Evolutionary conservation across 2,113 vertebrate genomes (phyloP).

Genomic region (Potamarius usumacintae): DNA sequence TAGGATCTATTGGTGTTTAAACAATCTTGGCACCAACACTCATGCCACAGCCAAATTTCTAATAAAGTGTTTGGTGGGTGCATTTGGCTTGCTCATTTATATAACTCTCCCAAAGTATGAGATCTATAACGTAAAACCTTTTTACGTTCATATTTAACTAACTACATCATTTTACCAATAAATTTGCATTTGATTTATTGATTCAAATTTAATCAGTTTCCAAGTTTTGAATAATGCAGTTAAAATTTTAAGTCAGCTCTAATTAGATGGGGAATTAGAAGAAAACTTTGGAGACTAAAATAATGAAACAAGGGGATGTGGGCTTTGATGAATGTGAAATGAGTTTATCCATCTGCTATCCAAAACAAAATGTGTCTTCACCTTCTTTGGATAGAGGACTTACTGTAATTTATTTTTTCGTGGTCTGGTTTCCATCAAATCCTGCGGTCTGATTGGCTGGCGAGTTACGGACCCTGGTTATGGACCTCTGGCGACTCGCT

Average conservation of each 20-base stretch:
- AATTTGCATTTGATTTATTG: not conserved
- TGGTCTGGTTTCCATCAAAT: too few relatives aligned
- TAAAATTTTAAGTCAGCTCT: too few relatives aligned
- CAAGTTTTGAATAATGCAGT: not conserved
- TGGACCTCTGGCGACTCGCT: too few relatives aligned
- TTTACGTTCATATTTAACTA: not conserved
- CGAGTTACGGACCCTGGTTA: too few relatives aligned
- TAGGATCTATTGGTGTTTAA: too few relatives aligned
- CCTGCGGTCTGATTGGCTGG: too few relatives aligned
- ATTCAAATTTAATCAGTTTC: not conserved
- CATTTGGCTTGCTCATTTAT: slow-evolving; percentile 14
- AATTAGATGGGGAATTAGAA: not conserved
- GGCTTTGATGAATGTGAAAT: slow-evolving; percentile 10
- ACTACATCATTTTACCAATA: not conserved
- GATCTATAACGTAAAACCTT: not conserved
- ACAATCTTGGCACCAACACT: too few relatives aligned
- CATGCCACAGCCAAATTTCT: too few relatives aligned
- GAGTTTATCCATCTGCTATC: not conserved
- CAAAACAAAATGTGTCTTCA: not conserved
- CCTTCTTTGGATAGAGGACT: not conserved
- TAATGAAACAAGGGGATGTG: not conserved
- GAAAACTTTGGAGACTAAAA: not conserved
- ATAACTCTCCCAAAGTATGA: slow-evolving; percentile 12
- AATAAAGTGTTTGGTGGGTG: too few relatives aligned
- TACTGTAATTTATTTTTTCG: not conserved